These are phyloP conservation scores for Stenurella melanura DNA, from an alignment of 2,888 invertebrate genomes.

Conservation along the genomic window DNA sequence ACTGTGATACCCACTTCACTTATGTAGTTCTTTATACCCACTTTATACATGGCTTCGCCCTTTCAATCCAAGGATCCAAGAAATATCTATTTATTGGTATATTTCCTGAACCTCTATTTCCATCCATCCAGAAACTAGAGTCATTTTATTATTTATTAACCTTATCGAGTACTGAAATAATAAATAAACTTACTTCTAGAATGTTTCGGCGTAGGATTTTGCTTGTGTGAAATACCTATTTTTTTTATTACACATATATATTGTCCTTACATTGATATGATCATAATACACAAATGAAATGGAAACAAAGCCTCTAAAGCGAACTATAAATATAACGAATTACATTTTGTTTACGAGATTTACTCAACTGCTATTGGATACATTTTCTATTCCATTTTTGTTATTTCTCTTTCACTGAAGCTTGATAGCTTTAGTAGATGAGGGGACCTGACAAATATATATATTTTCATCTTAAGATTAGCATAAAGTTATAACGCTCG, in stretches of 20 bases:
- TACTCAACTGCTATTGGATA: too few relatives aligned
- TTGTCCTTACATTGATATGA: too few relatives aligned
- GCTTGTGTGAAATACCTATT: background rate
- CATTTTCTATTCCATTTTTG: too few relatives aligned
- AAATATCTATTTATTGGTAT: constrained; percentile 9
- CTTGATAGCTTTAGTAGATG: background rate
- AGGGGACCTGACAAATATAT: background rate
- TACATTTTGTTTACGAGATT: too few relatives aligned
- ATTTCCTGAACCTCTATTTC: background rate
- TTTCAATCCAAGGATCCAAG: constrained; percentile 10
- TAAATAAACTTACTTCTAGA: background rate
- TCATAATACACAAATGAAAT: too few relatives aligned
- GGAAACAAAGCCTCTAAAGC: too few relatives aligned
- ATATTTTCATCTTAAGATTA: background rate
- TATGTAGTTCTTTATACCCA: constrained; percentile 18
- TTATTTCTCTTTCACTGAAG: background rate
- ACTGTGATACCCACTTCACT: constrained; percentile 22
- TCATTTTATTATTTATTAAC: background rate
- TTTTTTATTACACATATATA: too few relatives aligned
- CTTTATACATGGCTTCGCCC: constrained; percentile 3
- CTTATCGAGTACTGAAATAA: background rate
- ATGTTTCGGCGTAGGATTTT: background rate
- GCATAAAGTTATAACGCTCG: background rate
- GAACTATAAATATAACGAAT: too few relatives aligned
- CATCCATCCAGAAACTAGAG: constrained; percentile 1